Percentiles rank a stretch among this genome's conserved stretches.
phyloP scores from a whole-genome alignment of 2,888 invertebrate genomes.

The Aporophyla lueneburgensis region DNA sequence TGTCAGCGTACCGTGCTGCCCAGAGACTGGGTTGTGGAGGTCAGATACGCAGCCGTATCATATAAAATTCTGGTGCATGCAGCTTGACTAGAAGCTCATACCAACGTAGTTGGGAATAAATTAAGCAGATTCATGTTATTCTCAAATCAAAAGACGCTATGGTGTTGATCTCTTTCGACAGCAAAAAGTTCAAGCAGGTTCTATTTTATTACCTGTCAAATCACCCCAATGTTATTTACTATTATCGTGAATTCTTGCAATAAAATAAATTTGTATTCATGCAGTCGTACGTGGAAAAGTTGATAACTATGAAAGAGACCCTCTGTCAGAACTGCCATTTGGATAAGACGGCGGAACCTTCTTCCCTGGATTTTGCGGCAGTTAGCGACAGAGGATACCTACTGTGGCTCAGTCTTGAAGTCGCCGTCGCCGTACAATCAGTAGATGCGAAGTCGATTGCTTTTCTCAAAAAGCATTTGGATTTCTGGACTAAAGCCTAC shows the following conservation, averaged over 20 bases:
- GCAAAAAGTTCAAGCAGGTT: neutral
- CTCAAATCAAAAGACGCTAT: neutral
- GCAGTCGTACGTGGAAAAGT: slow-evolving; percentile 93
- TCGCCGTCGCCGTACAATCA: slow-evolving; percentile 92
- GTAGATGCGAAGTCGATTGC: slow-evolving; percentile 93
- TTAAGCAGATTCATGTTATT: neutral
- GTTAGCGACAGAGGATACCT: slow-evolving; percentile 95
- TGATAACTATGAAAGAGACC: slow-evolving; percentile 94
- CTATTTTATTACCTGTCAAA: neutral
- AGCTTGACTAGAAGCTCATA: neutral
- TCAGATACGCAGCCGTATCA: too few species aligned
- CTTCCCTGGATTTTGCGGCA: slow-evolving; percentile 92
- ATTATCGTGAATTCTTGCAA: neutral
- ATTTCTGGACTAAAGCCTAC: slow-evolving; percentile 94
- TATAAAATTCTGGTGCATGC: too few species aligned
- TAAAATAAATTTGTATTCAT: slow-evolving; percentile 48
- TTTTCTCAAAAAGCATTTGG: slow-evolving; percentile 94
- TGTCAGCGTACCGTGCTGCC: neutral
- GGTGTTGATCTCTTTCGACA: neutral
- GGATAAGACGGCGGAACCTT: slow-evolving; percentile 93
- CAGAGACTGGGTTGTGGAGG: neutral
- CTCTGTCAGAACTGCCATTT: slow-evolving; percentile 87
- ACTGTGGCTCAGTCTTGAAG: slow-evolving; percentile 94
- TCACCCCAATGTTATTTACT: neutral
- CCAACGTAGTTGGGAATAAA: neutral